Percentiles rank a stretch among this genome's conserved stretches.
These are phyloP conservation scores for Taeniopygia guttata DNA, from an alignment of 2,797 vertebrate species.

Conservation along the genomic window DNA sequence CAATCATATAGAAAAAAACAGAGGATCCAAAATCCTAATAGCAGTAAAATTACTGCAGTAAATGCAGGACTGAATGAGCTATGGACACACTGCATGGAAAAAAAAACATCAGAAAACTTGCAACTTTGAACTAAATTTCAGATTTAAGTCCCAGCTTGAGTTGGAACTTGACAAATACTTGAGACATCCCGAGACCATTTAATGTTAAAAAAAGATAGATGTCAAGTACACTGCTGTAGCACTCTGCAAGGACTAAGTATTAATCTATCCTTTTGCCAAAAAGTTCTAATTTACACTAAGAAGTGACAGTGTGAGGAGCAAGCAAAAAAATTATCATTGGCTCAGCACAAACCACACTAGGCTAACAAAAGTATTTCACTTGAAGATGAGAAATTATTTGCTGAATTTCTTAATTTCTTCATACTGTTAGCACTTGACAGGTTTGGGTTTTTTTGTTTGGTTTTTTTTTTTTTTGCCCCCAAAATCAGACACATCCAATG, in stretches of 20 bases:
- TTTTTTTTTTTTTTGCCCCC: neutral
- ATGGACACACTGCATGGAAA: neutral
- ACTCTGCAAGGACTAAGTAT: neutral
- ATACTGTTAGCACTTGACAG: neutral
- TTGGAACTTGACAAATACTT: neutral
- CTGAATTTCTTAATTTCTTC: constrained; percentile 14
- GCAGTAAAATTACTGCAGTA: neutral
- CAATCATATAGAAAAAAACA: neutral
- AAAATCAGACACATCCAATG: neutral
- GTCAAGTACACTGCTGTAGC: neutral
- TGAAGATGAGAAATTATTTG: neutral
- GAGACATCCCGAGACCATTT: neutral
- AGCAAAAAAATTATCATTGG: neutral
- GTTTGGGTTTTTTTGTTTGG: neutral
- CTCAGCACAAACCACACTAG: neutral
- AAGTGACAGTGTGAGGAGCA: neutral
- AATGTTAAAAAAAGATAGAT: neutral
- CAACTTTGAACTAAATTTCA: neutral
- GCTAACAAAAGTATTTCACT: neutral
- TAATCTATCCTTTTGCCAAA: neutral
- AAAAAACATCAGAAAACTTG: neutral
- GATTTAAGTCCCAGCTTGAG: neutral
- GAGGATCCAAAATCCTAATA: neutral
- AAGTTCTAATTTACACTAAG: neutral
- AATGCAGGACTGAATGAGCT: neutral